Evolutionary conservation across 2,888 invertebrate genomes (phyloP).

Genomic region (Blomia tropicalis): DNA sequence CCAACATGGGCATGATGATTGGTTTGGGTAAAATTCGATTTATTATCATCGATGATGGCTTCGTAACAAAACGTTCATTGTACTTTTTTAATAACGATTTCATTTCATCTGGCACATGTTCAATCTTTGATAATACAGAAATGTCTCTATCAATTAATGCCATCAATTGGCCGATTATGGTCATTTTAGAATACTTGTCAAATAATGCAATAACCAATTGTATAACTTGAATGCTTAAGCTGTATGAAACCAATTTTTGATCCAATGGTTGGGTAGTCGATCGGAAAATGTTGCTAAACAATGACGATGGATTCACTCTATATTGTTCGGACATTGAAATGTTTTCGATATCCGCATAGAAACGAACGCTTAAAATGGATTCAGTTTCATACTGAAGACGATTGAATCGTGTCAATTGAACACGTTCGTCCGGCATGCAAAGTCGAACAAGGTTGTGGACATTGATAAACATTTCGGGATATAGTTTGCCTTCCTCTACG

Average conservation of each 20-base stretch:
- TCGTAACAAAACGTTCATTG: slow-evolving; percentile 14
- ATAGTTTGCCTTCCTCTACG: neutral
- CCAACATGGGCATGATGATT: slow-evolving; percentile 62
- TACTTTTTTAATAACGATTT: slow-evolving; percentile 15
- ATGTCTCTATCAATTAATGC: neutral
- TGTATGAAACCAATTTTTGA: neutral
- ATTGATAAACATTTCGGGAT: slow-evolving; percentile 5
- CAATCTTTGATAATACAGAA: neutral
- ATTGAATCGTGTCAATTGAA: neutral
- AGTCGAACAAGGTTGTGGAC: slow-evolving; percentile 5
- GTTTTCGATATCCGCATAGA: neutral
- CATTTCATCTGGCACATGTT: neutral
- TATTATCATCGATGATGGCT: neutral
- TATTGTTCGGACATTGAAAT: neutral
- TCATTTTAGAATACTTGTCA: slow-evolving; percentile 1
- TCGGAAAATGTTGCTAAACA: neutral
- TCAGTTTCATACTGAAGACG: slow-evolving; percentile 3
- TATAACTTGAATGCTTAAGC: neutral
- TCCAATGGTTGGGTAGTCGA: neutral
- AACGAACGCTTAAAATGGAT: neutral
- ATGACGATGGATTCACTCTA: neutral
- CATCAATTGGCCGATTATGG: neutral
- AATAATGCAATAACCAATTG: neutral
- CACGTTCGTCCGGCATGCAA: neutral
- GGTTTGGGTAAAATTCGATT: slow-evolving; percentile 56